A percentile compares a stretch with the other conserved stretches of the same genome.
These are phyloP conservation scores for Tiaroga cobitis DNA, from an alignment of 2,797 vertebrate species.

Conservation along the genomic window DNA sequence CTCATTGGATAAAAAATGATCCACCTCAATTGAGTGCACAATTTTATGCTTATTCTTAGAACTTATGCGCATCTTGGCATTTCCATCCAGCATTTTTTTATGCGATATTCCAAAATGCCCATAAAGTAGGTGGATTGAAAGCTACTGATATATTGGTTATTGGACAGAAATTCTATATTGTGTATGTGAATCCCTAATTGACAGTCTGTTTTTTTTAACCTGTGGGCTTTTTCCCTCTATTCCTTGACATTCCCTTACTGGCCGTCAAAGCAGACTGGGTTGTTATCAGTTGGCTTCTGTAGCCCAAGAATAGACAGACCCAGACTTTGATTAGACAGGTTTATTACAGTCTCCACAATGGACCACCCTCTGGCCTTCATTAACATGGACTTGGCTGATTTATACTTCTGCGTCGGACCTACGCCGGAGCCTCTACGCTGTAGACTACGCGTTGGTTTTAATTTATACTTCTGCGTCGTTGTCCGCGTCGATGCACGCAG, in stretches of 20 bases:
- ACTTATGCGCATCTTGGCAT: neutral
- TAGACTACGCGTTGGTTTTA: no score
- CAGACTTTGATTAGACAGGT: conserved; percentile 56
- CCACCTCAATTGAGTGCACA: neutral
- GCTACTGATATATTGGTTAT: neutral
- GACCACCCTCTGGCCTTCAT: conserved; percentile 32
- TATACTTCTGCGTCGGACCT: no score
- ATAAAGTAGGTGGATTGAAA: neutral
- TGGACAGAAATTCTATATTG: neutral
- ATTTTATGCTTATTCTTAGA: neutral
- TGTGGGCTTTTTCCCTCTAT: neutral
- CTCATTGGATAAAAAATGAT: neutral
- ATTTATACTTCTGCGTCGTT: no score
- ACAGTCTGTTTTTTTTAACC: neutral
- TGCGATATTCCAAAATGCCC: neutral
- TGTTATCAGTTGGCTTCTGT: conserved; percentile 55
- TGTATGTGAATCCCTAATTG: neutral
- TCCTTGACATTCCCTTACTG: neutral
- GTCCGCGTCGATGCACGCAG: no score
- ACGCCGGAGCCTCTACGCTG: no score
- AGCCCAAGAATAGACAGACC: conserved; percentile 44
- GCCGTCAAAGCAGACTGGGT: conserved; percentile 11
- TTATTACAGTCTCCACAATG: conserved; percentile 33
- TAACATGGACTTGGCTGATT: conserved; percentile 47
- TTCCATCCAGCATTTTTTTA: neutral